Base-by-base conservation (phyloP, 2,888 invertebrate genomes). In the Polyommatus icarus region DNA sequence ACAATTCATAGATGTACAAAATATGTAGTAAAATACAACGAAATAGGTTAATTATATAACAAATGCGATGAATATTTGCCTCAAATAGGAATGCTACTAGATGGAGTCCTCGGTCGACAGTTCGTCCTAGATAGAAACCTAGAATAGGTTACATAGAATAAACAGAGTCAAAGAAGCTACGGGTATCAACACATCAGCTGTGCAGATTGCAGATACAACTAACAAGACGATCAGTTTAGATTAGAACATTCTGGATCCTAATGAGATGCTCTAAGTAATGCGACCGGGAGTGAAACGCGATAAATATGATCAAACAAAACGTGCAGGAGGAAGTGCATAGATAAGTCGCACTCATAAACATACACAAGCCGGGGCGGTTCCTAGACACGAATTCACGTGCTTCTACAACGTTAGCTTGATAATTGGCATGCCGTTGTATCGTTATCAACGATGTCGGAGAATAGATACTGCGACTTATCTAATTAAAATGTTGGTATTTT, bases 281-380 rank as follows among this genome's bases (percentile, higher is more conserved):
- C 85, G 82, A 86, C 85, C 72, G 82, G 84, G 84, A 84, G 84
- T 84, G 84, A 84, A 84, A 83, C 84, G 86, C 86, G 87, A 91
- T 91, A 92, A 92, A 92, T 90, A 90, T 91, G 89, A 90, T 90
- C 87, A 87, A 90, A 89, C 90, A 88, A 90, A 92, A 91, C 88
- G 87, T 87, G 87, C 86, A 84, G 81, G 85, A 89, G 92, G 92
- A 92, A 91, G 91, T 89, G 91, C 87, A 90, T 89, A 90, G 91
- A 91, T 90, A 90, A 89, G 91, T 87, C 83, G 85, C 84, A 83
- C 85, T 85, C 89, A 88, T 92, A 91, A 91, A 91, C 87, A 87
- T 87, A 85, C 86, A 83, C 83, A 86, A 86, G 86, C 84, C 81
- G 78, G 79, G 78, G 79, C 73, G 72, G 85, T 87, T 87, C 87